phyloP scores from a whole-genome alignment of 2,888 invertebrate species.

The Sialis fuliginosa region DNA sequence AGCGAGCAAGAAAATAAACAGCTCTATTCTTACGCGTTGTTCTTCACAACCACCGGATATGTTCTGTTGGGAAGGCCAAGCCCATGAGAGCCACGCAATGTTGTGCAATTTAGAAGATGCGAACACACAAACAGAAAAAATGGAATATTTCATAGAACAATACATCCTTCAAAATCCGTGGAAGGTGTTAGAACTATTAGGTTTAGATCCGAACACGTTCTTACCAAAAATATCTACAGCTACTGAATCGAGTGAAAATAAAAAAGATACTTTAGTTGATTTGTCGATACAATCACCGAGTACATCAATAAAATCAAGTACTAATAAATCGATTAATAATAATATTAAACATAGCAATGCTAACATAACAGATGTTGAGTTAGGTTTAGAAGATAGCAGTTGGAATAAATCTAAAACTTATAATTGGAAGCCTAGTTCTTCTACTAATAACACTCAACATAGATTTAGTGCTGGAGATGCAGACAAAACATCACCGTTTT shows the following conservation, averaged over 20 bases:
- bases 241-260: slow-evolving; percentile 12
- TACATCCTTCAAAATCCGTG: slow-evolving; percentile 57
- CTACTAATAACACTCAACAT: slow-evolving; percentile 26
- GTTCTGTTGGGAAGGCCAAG: slow-evolving; percentile 49
- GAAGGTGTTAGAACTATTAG: slow-evolving; percentile 52
- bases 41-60: slow-evolving; percentile 76
- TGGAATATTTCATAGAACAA: slow-evolving; percentile 37
- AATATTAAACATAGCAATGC: not conserved
- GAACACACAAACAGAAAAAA: slow-evolving; percentile 44
- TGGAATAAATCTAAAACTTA: not conserved
- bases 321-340: not conserved
- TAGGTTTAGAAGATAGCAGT: not conserved
- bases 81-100: slow-evolving; percentile 26
- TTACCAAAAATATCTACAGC: slow-evolving; percentile 15
- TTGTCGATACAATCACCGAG: not conserved
- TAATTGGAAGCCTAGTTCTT: not conserved
- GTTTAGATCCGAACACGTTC: slow-evolving; percentile 40
- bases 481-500: slow-evolving; percentile 34
- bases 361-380: slow-evolving; percentile 1
- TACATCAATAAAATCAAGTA: not conserved
- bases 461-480: slow-evolving; percentile 54
- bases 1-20: slow-evolving; percentile 18
- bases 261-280: slow-evolving; percentile 10
- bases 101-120: slow-evolving; percentile 25
- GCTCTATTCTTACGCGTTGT: slow-evolving; percentile 48